phyloP scores from a whole-genome alignment of 2,888 invertebrate genomes.

The Sericinus montela region DNA sequence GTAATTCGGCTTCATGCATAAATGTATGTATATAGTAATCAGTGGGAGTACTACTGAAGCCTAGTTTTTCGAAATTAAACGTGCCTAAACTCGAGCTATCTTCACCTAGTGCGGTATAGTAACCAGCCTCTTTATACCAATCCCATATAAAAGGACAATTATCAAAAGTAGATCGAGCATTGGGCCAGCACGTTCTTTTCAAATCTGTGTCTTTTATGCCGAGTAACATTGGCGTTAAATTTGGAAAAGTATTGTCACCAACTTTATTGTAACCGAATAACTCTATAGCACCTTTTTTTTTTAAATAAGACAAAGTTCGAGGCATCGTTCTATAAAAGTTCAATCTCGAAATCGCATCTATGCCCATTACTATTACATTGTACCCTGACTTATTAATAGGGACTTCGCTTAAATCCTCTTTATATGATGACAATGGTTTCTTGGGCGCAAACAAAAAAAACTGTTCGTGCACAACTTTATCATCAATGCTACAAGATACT shows the following conservation, averaged over 20 bases:
- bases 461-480: constrained; percentile 80
- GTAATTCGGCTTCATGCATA: constrained; percentile 82
- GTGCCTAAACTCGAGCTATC: constrained; percentile 88
- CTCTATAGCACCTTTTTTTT: constrained; percentile 84
- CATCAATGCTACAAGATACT: constrained; percentile 79
- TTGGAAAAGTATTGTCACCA: constrained; percentile 96
- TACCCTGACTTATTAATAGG: constrained; percentile 48
- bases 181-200: constrained; percentile 81
- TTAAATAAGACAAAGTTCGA: constrained; percentile 81
- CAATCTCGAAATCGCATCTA: constrained; percentile 91
- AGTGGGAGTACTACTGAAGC: constrained; percentile 89
- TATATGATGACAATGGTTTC: constrained; percentile 37
- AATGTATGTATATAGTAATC: constrained; percentile 91
- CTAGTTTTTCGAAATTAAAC: constrained; percentile 88
- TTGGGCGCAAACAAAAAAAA: constrained; percentile 82
- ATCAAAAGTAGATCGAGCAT: constrained; percentile 82
- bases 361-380: constrained; percentile 89
- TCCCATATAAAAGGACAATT: constrained; percentile 92
- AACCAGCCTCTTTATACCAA: constrained; percentile 84
- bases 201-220: constrained; percentile 85
- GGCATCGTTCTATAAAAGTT: constrained; percentile 93
- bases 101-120: constrained; percentile 89
- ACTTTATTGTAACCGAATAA: constrained; percentile 95
- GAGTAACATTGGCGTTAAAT: constrained; percentile 88
- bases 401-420: constrained; percentile 31